These are phyloP conservation scores for Tetanocera ferruginea DNA, from an alignment of 2,888 invertebrate species.

Conservation along the genomic window DNA sequence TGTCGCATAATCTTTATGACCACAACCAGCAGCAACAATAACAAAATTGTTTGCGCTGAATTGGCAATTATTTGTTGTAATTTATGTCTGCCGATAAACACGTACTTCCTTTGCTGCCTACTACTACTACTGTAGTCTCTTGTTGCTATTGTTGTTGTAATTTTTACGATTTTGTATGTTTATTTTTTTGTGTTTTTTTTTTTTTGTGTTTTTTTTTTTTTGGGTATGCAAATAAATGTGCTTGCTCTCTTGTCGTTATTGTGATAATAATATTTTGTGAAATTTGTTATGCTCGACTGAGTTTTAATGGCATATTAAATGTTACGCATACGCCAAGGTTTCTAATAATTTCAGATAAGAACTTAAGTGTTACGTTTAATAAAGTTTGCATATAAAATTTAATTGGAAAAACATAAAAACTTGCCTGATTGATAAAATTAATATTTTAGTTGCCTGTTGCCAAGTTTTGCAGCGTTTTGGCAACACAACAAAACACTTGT, in stretches of 20 bases:
- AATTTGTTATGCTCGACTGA: not conserved
- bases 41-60: slow-evolving; percentile 24
- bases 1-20: slow-evolving; percentile 10
- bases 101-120: not conserved
- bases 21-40: slow-evolving; percentile 11
- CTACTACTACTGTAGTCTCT: not conserved
- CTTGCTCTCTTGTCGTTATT: not conserved
- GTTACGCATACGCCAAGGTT: too few species aligned
- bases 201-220: not conserved
- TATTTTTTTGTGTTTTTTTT: not conserved
- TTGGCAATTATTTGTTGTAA: slow-evolving; percentile 11
- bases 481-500: too few species aligned
- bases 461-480: too few species aligned
- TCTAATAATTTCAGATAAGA: not conserved
- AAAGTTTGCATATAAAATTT: not conserved
- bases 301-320: too few species aligned
- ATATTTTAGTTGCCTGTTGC: too few species aligned
- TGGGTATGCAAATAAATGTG: not conserved
- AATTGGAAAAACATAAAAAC: not conserved
- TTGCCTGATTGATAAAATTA: too few species aligned
- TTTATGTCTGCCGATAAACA: slow-evolving; percentile 16
- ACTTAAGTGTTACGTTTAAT: not conserved
- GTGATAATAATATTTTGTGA: not conserved
- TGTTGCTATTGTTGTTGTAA: not conserved
- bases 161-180: not conserved